Conservation (phyloP, 2,888 invertebrate species). For the Pseudococcus jackbeardsleyi region DNA sequence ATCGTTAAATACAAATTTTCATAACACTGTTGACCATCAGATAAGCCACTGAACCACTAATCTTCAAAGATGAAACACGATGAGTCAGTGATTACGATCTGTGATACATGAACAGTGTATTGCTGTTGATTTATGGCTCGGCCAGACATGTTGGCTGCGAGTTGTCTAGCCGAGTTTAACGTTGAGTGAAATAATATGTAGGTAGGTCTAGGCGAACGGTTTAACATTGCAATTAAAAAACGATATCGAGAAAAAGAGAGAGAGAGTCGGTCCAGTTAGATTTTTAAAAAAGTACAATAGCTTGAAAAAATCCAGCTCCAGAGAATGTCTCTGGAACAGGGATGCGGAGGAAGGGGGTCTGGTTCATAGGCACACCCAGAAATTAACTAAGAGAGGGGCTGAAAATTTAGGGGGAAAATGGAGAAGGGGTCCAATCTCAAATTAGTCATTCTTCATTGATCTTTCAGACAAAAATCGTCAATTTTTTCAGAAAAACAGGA, state of each 20-base stretch:
- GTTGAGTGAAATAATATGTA: background rate
- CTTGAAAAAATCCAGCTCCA: too few relatives aligned
- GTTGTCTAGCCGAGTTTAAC: conserved; percentile 37
- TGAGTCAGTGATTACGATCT: conserved; percentile 36
- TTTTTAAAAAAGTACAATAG: too few relatives aligned
- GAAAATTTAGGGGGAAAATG: too few relatives aligned
- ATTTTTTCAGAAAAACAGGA: too few relatives aligned
- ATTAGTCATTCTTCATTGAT: too few relatives aligned
- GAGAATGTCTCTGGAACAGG: too few relatives aligned
- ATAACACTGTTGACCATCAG: conserved; percentile 15
- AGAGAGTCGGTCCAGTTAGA: too few relatives aligned
- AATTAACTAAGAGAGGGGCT: too few relatives aligned
- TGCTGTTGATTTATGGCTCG: background rate
- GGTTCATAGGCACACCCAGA: too few relatives aligned
- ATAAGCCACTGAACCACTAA: conserved; percentile 21
- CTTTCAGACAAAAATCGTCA: too few relatives aligned
- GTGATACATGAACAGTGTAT: background rate
- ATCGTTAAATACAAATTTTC: conserved; percentile 7
- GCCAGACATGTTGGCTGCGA: background rate
- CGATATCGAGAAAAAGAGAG: background rate
- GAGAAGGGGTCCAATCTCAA: too few relatives aligned
- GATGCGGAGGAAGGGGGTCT: too few relatives aligned
- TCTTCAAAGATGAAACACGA: conserved; percentile 30
- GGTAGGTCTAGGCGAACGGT: background rate
- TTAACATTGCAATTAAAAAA: conserved; percentile 10